A percentile compares a stretch with the other conserved stretches of the same genome.
phyloP scores from a whole-genome alignment of 2,888 invertebrate genomes.

The Crocallis elinguaria region DNA sequence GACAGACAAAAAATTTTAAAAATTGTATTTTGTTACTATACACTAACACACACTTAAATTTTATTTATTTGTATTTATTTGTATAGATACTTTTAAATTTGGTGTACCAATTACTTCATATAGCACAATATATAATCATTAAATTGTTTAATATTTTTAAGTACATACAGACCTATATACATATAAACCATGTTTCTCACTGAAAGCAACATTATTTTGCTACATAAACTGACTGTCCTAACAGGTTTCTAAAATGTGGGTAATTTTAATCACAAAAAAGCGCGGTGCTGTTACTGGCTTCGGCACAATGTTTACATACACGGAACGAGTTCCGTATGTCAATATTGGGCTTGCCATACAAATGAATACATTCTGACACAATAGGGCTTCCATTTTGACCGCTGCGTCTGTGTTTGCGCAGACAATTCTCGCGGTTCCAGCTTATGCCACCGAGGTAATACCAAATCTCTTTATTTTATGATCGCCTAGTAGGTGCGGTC shows the following conservation, averaged over 20 bases:
- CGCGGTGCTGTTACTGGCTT: conserved; percentile 46
- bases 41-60: no score
- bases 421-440: conserved; percentile 74
- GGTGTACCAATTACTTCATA: no score
- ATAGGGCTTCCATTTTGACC: conserved; percentile 81
- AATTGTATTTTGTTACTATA: no score
- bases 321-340: conserved; percentile 77
- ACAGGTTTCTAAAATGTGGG: conserved; percentile 38
- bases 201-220: conserved; percentile 1
- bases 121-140: no score
- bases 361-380: conserved; percentile 83
- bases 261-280: conserved; percentile 63
- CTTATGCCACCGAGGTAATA: conserved; percentile 71
- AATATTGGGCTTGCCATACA: conserved; percentile 81
- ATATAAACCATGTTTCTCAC: background rate
- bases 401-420: conserved; percentile 70
- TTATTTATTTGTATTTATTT: no score
- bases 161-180: no score
- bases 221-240: conserved; percentile 5
- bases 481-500: conserved; percentile 43
- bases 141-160: no score
- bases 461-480: conserved; percentile 54
- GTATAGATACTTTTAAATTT: no score
- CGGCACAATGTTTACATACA: conserved; percentile 67
- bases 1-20: no score